These are phyloP conservation scores for Oxyteleia sp. DNA, from an alignment of 2,888 invertebrate genomes.

Conservation along the genomic window DNA sequence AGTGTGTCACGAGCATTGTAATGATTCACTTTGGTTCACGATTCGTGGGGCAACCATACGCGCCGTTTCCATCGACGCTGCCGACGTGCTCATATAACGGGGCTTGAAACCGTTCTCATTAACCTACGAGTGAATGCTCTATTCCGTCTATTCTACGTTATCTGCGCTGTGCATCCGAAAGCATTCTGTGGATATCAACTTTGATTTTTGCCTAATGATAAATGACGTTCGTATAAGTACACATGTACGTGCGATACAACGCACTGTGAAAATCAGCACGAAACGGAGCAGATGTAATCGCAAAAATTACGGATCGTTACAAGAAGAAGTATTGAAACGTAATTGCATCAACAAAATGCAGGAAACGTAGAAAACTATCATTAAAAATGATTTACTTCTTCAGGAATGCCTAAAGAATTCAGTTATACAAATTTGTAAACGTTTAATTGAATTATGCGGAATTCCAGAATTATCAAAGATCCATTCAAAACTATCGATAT, in stretches of 20 bases:
- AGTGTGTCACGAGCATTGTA: slow-evolving; percentile 42
- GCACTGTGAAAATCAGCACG: slow-evolving; percentile 32
- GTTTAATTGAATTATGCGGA: no score
- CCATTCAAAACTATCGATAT: no score
- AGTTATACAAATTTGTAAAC: no score
- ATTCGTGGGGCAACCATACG: slow-evolving; percentile 75
- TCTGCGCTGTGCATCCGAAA: slow-evolving; percentile 81
- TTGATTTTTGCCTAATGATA: slow-evolving; percentile 81
- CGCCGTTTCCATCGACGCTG: slow-evolving; percentile 59
- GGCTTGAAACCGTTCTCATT: slow-evolving; percentile 85
- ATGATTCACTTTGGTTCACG: slow-evolving; percentile 75
- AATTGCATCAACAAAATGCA: no score
- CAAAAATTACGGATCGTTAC: background rate
- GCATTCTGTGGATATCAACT: slow-evolving; percentile 82
- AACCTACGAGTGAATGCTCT: slow-evolving; percentile 82
- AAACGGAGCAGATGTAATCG: slow-evolving; percentile 22
- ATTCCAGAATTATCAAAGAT: no score
- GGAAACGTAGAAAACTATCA: no score
- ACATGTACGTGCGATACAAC: slow-evolving; percentile 21
- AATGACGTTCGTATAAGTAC: slow-evolving; percentile 61
- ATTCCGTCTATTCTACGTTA: slow-evolving; percentile 82
- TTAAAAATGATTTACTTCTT: no score
- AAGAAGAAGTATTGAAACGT: no score
- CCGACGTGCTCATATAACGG: slow-evolving; percentile 78
- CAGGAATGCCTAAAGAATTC: no score